A percentile compares a stretch with the other conserved stretches of the same genome.
Conservation (phyloP, 2,888 invertebrate species). For the Drosophila hawaiiensis region DNA sequence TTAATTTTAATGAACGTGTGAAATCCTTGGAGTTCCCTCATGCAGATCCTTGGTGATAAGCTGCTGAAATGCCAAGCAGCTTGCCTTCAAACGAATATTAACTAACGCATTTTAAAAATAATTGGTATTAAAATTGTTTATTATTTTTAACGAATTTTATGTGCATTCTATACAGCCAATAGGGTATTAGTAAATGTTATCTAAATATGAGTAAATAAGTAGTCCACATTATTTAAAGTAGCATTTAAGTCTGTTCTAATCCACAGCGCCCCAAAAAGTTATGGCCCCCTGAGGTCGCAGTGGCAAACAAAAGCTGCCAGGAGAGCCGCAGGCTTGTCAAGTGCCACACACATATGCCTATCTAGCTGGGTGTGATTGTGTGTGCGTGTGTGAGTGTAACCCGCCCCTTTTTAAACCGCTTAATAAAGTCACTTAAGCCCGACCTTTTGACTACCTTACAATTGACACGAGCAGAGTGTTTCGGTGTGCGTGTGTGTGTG, state of each 20-base stretch:
- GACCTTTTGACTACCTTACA: conserved; percentile 78
- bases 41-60: conserved; percentile 62
- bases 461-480: conserved; percentile 64
- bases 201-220: conserved; percentile 11
- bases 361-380: conserved; percentile 5
- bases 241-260: conserved; percentile 45
- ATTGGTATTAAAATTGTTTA: not conserved
- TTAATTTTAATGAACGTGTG: conserved; percentile 65
- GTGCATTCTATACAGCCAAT: not conserved
- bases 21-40: conserved; percentile 28
- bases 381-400: conserved; percentile 54
- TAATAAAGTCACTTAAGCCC: conserved; percentile 82
- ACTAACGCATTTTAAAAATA: not conserved
- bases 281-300: conserved; percentile 21
- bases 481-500: conserved; percentile 10
- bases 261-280: conserved; percentile 29
- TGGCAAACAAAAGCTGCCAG: conserved; percentile 49
- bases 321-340: conserved; percentile 60
- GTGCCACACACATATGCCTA: conserved; percentile 51
- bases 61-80: conserved; percentile 25
- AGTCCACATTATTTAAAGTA: conserved; percentile 49
- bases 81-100: conserved; percentile 3
- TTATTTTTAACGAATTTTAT: not conserved
- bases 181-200: not conserved
- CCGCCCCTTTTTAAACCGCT: conserved; percentile 81